phyloP scores from a whole-genome alignment of 2,797 vertebrate genomes.

The Xiphorhynchus erythropygius region DNA sequence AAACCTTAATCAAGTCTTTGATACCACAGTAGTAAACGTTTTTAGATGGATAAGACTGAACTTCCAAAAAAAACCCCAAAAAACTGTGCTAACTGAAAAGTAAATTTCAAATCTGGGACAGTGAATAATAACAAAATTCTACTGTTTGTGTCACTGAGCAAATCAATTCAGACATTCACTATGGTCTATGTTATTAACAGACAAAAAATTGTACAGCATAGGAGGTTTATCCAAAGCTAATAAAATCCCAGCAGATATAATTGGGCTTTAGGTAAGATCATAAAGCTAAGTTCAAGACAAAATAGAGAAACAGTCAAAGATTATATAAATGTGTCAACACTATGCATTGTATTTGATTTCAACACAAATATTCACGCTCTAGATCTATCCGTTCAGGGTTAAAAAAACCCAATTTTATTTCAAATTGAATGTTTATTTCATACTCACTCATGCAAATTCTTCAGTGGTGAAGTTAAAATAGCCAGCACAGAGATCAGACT shows the following conservation, averaged over 20 bases:
- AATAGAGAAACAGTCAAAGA: not conserved
- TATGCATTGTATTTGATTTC: not conserved
- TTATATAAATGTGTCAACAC: not conserved
- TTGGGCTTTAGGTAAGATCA: not conserved
- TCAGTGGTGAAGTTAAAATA: conserved; percentile 85
- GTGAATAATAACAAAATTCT: not conserved
- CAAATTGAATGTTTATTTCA: conserved; percentile 1
- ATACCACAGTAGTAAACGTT: not conserved
- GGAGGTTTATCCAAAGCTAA: not conserved
- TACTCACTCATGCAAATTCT: conserved; percentile 85
- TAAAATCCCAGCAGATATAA: not conserved
- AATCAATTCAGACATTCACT: not conserved
- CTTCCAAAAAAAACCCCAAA: not conserved
- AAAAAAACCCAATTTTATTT: not conserved
- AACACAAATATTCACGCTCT: not conserved
- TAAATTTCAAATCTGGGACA: not conserved
- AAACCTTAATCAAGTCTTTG: not conserved
- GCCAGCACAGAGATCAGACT: conserved; percentile 84
- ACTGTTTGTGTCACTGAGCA: not conserved
- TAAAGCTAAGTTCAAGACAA: not conserved
- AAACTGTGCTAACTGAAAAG: not conserved
- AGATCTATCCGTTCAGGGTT: not conserved
- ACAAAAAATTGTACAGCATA: not conserved
- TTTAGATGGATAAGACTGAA: not conserved
- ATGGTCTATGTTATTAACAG: not conserved